phyloP scores from a whole-genome alignment of 2,797 vertebrate genomes.

The Xiphophorus birchmanni region DNA sequence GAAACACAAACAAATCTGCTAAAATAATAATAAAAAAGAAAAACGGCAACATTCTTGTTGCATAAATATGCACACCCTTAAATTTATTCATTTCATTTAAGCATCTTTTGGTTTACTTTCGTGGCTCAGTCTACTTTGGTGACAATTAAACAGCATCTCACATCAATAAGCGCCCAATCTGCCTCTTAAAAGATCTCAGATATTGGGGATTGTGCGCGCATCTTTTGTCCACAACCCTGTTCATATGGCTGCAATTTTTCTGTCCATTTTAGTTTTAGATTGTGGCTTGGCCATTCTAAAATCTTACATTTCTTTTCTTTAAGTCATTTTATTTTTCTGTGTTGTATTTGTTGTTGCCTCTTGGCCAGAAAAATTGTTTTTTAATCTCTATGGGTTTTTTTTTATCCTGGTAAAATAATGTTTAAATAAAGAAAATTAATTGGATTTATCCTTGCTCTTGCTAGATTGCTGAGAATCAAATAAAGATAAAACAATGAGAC shows the following conservation, averaged over 20 bases:
- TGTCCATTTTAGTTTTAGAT: background rate
- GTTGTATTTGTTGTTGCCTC: too few relatives aligned
- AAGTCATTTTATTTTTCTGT: too few relatives aligned
- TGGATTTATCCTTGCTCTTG: background rate
- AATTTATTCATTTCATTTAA: background rate
- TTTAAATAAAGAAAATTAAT: too few relatives aligned
- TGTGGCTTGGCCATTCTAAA: background rate
- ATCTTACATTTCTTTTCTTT: background rate
- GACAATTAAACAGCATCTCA: background rate
- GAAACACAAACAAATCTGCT: background rate
- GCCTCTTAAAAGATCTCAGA: background rate
- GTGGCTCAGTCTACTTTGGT: background rate
- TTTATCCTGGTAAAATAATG: too few relatives aligned
- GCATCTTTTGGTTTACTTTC: background rate
- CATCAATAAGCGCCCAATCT: background rate
- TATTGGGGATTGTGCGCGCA: too few relatives aligned
- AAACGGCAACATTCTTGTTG: background rate
- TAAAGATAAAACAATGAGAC: background rate
- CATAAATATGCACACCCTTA: background rate
- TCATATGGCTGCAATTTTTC: background rate
- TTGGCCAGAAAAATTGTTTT: too few relatives aligned
- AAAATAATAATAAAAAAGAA: background rate
- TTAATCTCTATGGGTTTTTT: background rate
- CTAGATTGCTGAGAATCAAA: background rate
- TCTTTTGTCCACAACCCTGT: background rate